phyloP scores from a whole-genome alignment of 1,140 invertebrate genomes.

The Lepidurus packardi region DNA sequence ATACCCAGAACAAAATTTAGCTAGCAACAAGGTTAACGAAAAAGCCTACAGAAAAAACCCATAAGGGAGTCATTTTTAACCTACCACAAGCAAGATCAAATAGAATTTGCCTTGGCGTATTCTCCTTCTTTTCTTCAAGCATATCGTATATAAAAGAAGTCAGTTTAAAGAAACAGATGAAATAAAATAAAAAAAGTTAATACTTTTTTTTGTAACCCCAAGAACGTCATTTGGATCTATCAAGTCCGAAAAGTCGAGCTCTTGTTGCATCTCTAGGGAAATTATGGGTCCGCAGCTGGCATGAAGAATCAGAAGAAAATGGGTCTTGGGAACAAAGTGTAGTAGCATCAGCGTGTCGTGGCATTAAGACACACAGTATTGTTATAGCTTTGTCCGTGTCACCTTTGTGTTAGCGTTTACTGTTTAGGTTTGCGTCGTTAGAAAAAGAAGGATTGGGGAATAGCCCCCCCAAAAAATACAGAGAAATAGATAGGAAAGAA shows the following conservation, averaged over 20 bases:
- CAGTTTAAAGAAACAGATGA: too few species aligned
- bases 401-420: not conserved
- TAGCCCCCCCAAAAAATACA: not conserved
- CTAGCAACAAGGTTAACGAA: too few species aligned
- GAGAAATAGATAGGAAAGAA: not conserved
- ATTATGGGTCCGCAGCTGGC: constrained; percentile 4
- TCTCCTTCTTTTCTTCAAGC: too few species aligned
- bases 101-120: too few species aligned
- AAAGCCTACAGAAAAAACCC: too few species aligned
- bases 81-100: too few species aligned
- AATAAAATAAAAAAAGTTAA: too few species aligned
- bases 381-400: constrained; percentile 6
- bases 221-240: not conserved
- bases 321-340: not conserved
- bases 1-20: too few species aligned
- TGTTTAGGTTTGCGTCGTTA: too few species aligned
- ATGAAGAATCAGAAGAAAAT: not conserved
- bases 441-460: too few species aligned
- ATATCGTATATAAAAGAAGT: too few species aligned
- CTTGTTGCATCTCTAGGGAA: not conserved
- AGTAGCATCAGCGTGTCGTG: not conserved
- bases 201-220: not conserved
- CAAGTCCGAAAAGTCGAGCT: not conserved
- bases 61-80: too few species aligned
- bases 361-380: not conserved